phyloP scores from a whole-genome alignment of 1,140 invertebrate species.

The Palaemon carinicauda region DNA sequence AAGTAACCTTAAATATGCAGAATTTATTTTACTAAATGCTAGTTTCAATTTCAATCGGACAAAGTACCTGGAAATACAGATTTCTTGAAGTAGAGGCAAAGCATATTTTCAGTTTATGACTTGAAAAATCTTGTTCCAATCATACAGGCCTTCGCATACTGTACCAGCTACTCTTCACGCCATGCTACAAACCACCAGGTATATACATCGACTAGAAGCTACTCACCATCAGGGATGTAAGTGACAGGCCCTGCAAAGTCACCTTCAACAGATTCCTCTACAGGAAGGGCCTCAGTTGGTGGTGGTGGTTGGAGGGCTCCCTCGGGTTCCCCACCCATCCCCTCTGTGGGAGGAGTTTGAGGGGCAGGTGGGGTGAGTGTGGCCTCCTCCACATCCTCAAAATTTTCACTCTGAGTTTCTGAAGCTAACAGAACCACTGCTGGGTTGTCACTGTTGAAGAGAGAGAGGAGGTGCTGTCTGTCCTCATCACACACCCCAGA shows the following conservation, averaged over 20 bases:
- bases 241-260: background rate
- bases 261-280: too few relatives aligned
- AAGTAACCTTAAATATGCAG: too few relatives aligned
- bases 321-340: background rate
- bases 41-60: too few relatives aligned
- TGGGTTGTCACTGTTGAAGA: conserved; percentile 25
- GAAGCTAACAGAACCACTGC: conserved; percentile 34
- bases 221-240: conserved; percentile 17
- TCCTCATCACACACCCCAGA: conserved; percentile 42
- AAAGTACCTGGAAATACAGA: too few relatives aligned
- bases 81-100: too few relatives aligned
- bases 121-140: too few relatives aligned
- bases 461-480: conserved; percentile 15
- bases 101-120: too few relatives aligned
- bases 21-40: too few relatives aligned
- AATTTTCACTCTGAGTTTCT: background rate
- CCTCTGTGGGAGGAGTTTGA: background rate
- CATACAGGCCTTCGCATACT: background rate
- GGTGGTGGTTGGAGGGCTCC: background rate
- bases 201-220: background rate
- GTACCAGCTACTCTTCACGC: background rate
- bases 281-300: background rate
- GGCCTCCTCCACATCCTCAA: background rate
- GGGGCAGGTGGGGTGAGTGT: background rate
- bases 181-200: background rate